phyloP scores from a whole-genome alignment of 2,888 invertebrate species.

The Dinocampus coccinellae region DNA sequence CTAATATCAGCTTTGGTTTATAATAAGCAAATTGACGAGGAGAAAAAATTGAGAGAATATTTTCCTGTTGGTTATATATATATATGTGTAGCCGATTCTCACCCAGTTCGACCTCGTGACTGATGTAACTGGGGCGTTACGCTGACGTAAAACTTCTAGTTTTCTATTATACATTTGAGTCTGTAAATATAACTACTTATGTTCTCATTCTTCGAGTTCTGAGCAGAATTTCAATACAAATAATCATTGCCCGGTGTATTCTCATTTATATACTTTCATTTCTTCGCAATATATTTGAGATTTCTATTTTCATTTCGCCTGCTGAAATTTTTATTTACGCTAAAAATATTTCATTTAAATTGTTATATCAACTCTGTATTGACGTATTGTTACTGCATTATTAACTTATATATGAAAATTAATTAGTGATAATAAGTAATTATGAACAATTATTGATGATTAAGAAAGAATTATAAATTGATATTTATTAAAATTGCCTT shows the following conservation, averaged over 20 bases:
- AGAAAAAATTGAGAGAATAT: background rate
- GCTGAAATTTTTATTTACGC: background rate
- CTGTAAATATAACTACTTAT: background rate
- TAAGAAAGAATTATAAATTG: slow-evolving; percentile 57
- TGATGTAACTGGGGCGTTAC: slow-evolving; percentile 64
- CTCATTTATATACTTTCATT: background rate
- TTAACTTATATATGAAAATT: slow-evolving; percentile 49
- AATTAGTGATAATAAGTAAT: slow-evolving; percentile 59
- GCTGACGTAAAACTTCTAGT: slow-evolving; percentile 49
- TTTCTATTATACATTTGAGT: slow-evolving; percentile 38
- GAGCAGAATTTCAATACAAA: background rate
- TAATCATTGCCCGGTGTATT: background rate
- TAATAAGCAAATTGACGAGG: slow-evolving; percentile 43
- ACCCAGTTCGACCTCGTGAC: slow-evolving; percentile 55
- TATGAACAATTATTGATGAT: slow-evolving; percentile 61
- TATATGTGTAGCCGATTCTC: slow-evolving; percentile 24
- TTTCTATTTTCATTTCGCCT: background rate
- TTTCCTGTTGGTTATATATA: slow-evolving; percentile 12
- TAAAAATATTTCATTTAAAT: background rate
- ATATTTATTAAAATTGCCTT: slow-evolving; percentile 52
- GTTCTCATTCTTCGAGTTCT: background rate
- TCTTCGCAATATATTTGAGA: background rate
- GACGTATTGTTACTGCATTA: background rate
- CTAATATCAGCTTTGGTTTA: slow-evolving; percentile 45
- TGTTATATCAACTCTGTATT: background rate